phyloP scores from a whole-genome alignment of 2,888 invertebrate genomes.

The Pheosia tremula region DNA sequence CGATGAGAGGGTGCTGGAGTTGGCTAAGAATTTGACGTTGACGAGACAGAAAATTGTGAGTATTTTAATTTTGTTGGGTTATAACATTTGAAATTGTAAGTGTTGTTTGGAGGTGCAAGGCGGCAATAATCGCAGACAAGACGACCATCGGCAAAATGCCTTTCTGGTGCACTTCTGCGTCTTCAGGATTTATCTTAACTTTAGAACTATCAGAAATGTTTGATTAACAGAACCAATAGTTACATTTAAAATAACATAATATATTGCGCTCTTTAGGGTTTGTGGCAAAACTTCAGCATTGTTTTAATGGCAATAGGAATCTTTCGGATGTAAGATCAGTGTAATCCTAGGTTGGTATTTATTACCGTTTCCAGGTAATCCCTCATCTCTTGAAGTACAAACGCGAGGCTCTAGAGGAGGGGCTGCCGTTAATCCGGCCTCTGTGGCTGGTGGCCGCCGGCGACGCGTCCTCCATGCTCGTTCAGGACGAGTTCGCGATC shows the following conservation, averaged over 20 bases:
- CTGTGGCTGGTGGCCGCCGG: slow-evolving; percentile 95
- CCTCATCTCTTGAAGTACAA: slow-evolving; percentile 91
- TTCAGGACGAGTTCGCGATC: slow-evolving; percentile 94
- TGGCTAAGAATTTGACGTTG: slow-evolving; percentile 89
- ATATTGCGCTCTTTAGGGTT: too few relatives aligned
- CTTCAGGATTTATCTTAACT: too few relatives aligned
- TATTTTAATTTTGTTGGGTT: slow-evolving; percentile 11
- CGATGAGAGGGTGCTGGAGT: slow-evolving; percentile 89
- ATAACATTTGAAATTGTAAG: not conserved
- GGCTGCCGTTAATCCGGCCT: slow-evolving; percentile 93
- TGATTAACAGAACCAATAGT: too few relatives aligned
- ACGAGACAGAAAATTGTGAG: slow-evolving; percentile 89
- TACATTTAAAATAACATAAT: too few relatives aligned
- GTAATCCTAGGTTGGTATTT: slow-evolving; percentile 5
- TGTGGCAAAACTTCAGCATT: too few relatives aligned
- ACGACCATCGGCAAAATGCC: too few relatives aligned
- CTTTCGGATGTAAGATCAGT: too few relatives aligned
- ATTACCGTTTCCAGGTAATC: slow-evolving; percentile 82
- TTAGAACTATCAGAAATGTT: too few relatives aligned
- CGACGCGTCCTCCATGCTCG: slow-evolving; percentile 89
- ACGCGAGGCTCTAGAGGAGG: slow-evolving; percentile 91
- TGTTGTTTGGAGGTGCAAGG: too few relatives aligned
- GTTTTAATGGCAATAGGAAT: too few relatives aligned
- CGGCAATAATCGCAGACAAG: too few relatives aligned
- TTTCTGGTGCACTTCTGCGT: too few relatives aligned